Evolutionary conservation across 2,888 invertebrate genomes (phyloP).

Genomic region (Ichneumoninae sp.): DNA sequence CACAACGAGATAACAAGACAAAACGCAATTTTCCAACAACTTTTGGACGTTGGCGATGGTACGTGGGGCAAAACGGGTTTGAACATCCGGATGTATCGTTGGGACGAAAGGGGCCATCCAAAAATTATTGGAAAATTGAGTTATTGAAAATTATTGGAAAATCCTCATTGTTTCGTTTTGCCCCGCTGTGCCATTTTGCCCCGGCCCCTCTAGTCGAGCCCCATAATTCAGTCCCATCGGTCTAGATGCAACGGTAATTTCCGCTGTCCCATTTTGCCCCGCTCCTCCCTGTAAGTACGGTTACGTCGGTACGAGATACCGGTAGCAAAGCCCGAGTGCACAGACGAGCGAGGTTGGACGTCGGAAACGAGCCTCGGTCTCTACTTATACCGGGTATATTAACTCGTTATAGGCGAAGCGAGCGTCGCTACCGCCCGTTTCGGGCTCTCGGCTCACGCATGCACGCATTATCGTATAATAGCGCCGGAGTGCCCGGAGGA

Average conservation of each 20-base stretch:
- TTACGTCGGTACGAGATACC: conserved; percentile 1
- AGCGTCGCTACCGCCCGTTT: conserved; percentile 12
- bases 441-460: conserved; percentile 21
- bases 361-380: conserved; percentile 44
- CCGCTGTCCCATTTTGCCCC: neutral
- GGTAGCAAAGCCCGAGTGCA: conserved; percentile 23
- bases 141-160: too few species aligned
- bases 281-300: neutral
- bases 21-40: too few species aligned
- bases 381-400: conserved; percentile 48
- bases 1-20: too few species aligned
- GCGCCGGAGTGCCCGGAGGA: conserved; percentile 54
- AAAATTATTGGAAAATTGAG: too few species aligned
- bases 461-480: conserved; percentile 62
- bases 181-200: too few species aligned
- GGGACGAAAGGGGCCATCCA: too few species aligned
- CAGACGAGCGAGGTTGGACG: conserved; percentile 22
- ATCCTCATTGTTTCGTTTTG: too few species aligned
- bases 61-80: too few species aligned
- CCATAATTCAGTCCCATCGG: too few species aligned
- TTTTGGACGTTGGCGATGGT: too few species aligned
- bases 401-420: conserved; percentile 56
- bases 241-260: too few species aligned
- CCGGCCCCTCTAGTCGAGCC: neutral
- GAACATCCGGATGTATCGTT: too few species aligned